Base-by-base conservation (phyloP, 35 echinoderm and acorn worm species). In the Eucidaris tribuloides region DNA sequence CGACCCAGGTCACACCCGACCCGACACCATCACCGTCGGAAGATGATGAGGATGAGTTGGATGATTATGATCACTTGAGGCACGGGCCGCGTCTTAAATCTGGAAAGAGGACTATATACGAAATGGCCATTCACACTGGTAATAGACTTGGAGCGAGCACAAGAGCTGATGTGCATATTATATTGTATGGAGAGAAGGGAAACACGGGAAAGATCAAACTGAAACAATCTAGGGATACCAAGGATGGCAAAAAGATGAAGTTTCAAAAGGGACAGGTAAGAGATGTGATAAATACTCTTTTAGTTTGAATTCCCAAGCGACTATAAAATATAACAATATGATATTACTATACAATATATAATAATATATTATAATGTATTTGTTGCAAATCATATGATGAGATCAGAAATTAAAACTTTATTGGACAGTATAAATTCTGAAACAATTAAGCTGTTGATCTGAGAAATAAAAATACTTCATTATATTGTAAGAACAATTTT, bases 141-240 rank as follows among this genome's bases (percentile, higher is more conserved):
- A 89, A 84, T 50, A 77, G 90, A 33, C 79, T 93, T 6, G 96
- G 96, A n/a, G 96, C 96, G 3, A 90, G 91, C 62, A 99, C 96
- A 4, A 93, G 78, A 62, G 96, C 96, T 2, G 96, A 99, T 77
- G 83, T 99, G 13, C 87, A 89, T 64, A 80, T 99, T 19, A 99
- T 83, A 4, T 76, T 99, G 20, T 99, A 90, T 54, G 96, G 96
- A 46, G 87, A 90, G 76, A 93, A 86, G 58, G 96, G 96, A 2
- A 99, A 99, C 54, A 93, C 96, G 34, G 96, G 96, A 14, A 99
- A 99, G 87, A 99, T 99, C 71, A 99, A 93, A 50, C 84, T 99
- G 29, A 99, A 93, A 31, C 96, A 99, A 33, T 66, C 96, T 2
- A 86, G 65, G 54, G 96, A 89, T 30, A 74, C 54, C n/a, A 79